A percentile compares a stretch with the other conserved stretches of the same genome.
phyloP scores from a whole-genome alignment of 2,113 vertebrate species.

The Calidris pygmaea region DNA sequence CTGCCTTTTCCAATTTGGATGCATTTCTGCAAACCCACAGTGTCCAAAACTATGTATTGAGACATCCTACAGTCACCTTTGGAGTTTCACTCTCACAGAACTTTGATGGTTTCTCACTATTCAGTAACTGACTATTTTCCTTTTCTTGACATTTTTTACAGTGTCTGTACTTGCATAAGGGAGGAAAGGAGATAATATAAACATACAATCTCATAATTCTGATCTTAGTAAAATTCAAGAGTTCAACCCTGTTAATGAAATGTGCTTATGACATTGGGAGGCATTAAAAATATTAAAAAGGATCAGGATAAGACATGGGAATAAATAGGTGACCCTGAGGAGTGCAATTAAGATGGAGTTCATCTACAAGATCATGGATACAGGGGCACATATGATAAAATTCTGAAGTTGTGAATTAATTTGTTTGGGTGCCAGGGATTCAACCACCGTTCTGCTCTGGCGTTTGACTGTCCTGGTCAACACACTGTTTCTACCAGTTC shows the following conservation, averaged over 20 bases:
- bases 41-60: not conserved
- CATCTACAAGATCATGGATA: not conserved
- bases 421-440: not conserved
- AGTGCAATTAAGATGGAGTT: not conserved
- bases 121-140: not conserved
- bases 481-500: not conserved
- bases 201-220: not conserved
- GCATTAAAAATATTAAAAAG: not conserved
- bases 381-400: not conserved
- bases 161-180: not conserved
- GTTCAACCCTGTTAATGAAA: not conserved
- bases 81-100: not conserved
- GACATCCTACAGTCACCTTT: not conserved
- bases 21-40: not conserved
- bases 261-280: not conserved
- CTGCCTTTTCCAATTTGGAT: not conserved
- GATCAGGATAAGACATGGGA: not conserved
- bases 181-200: not conserved
- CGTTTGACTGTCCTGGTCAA: rapidly evolving
- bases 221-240: not conserved
- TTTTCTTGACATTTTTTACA: not conserved
- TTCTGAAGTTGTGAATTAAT: not conserved
- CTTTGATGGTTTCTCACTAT: not conserved
- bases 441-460: not conserved
- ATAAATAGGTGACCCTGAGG: not conserved